Base-by-base conservation (phyloP, 2,113 vertebrate species). In the Myxocyprinus asiaticus region DNA sequence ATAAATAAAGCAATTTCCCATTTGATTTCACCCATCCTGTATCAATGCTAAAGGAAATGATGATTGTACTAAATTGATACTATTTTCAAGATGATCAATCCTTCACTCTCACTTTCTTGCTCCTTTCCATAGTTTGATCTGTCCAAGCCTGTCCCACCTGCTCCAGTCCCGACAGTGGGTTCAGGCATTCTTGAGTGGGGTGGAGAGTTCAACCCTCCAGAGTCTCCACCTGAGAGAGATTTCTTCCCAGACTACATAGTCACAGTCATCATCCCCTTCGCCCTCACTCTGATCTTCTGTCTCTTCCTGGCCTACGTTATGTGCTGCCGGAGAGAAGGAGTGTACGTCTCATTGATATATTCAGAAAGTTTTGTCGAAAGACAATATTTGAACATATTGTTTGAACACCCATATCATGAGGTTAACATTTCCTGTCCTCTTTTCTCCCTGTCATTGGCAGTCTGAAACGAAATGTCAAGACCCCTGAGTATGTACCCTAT, bases 281-380 rank as follows among this genome's bases (percentile, higher is more conserved):
- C 89, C 45, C 86, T 98, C 65, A 95, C 94, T 4, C 22, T 90
- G 70, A 64, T 97, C 76, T 92, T 99, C 43, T 94, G 89, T n/a
- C 51, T 94, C 56, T 73, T 98, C 76, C 91, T 99, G 88, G 89
- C 93, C 77, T 95, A 97, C 50, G 44, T 98, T 90, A 97, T 98
- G 96, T 99, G 94, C 85, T 94, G 96, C 85, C 91, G 95, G 66
- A 87, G 96, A 68, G 96, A 99, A 83, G 97, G 96, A 84, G 84
- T 94, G 97, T 99, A 92, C 78, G 96, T 90, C 15, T 7, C 55
- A 58, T 15, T 15, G 0, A 6, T 5, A 15, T 33, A n/a, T 14
- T 58, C 6, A 7, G 4, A 58, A 53, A 10, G 10, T 10, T 4
- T 53, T 53, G 8, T 33, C 22, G 22, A 33, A 33, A 33, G 22